Percentiles rank a stretch among this genome's conserved stretches.
These are phyloP conservation scores for Papilio xuthus DNA, from an alignment of 1,140 invertebrate genomes.

Conservation along the genomic window DNA sequence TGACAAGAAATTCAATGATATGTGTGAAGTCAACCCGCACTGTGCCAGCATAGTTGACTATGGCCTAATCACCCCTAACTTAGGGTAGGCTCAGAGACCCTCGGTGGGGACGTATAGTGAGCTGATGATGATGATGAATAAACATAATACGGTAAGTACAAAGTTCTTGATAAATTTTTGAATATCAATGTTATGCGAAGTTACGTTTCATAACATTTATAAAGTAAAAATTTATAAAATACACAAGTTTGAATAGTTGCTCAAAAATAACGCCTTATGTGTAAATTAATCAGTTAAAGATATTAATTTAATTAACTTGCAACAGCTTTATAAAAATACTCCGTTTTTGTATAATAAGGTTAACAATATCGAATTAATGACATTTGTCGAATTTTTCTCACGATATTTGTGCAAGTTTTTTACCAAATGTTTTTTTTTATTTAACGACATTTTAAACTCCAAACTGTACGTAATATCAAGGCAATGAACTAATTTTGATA, in stretches of 20 bases:
- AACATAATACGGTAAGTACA: neutral
- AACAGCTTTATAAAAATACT: neutral
- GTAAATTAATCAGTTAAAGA: too few species aligned
- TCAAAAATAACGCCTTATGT: too few species aligned
- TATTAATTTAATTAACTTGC: too few species aligned
- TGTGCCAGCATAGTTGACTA: too few species aligned
- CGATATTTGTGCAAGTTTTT: neutral
- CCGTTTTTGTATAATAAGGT: neutral
- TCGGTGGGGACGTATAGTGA: too few species aligned
- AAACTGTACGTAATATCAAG: slow-evolving; percentile 14
- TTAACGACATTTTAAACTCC: neutral
- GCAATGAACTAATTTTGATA: neutral
- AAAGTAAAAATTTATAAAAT: too few species aligned
- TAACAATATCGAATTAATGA: neutral
- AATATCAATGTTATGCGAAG: neutral
- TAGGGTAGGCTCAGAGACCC: too few species aligned
- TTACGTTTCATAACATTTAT: neutral
- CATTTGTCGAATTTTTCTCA: slow-evolving; percentile 10
- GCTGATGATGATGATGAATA: neutral
- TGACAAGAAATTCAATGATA: too few species aligned
- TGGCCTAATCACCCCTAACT: too few species aligned
- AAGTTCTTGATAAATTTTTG: neutral
- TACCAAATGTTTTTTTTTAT: neutral
- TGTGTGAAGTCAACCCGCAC: too few species aligned
- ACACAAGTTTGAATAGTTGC: too few species aligned